Conservation (phyloP, 1,140 invertebrate genomes). For the Anoplolepis gracilipes region DNA sequence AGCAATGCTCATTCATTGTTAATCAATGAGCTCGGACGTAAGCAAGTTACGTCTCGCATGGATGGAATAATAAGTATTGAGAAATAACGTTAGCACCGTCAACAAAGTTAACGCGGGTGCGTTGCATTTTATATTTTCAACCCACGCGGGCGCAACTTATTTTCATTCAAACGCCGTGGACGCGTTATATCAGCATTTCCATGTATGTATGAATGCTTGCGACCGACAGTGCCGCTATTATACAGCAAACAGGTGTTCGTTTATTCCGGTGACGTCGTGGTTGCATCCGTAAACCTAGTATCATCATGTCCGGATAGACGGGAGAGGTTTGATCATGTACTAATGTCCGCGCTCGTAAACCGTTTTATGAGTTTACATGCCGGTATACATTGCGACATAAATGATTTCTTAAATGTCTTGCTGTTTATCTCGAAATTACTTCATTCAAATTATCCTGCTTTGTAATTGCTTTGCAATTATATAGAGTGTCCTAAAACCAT, state of each 20-base stretch:
- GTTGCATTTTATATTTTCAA: constrained; percentile 24
- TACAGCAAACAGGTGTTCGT: constrained; percentile 54
- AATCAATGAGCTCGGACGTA: constrained; percentile 35
- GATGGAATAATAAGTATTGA: constrained; percentile 44
- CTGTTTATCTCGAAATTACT: too few relatives aligned
- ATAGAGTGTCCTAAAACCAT: too few relatives aligned
- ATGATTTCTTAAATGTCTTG: neutral
- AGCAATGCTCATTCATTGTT: constrained; percentile 30
- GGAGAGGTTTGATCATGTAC: constrained; percentile 25
- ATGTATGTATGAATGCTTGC: constrained; percentile 22
- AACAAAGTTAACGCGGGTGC: neutral
- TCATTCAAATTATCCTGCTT: too few relatives aligned
- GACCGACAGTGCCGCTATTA: constrained; percentile 36
- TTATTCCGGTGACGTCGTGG: constrained; percentile 52
- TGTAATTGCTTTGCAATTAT: too few relatives aligned
- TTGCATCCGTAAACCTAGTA: constrained; percentile 39
- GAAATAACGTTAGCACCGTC: constrained; percentile 33
- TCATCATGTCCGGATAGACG: constrained; percentile 16
- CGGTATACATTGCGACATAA: neutral
- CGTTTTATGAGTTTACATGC: neutral
- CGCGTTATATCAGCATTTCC: constrained; percentile 27
- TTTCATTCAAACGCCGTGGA: constrained; percentile 44
- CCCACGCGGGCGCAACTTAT: constrained; percentile 22
- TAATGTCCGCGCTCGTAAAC: constrained; percentile 23
- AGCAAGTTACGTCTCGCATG: neutral